Base-by-base conservation (phyloP, 1,140 invertebrate genomes). In the Frieseomelitta varia region DNA sequence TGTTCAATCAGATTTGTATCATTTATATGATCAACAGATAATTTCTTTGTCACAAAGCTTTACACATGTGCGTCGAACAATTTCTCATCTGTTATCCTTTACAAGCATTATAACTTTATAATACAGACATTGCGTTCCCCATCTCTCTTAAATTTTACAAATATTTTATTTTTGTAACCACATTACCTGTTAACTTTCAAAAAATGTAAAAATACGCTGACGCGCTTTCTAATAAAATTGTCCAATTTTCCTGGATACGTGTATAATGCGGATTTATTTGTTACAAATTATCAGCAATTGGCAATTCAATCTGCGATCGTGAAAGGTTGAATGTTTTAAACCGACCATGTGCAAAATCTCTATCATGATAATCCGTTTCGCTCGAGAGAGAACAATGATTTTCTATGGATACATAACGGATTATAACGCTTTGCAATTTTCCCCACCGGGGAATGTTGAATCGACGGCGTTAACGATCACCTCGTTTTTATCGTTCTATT, bases 391-490 rank as follows among this genome's bases (percentile, higher is more conserved):
- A 77, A 58, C 76, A 78, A 53, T 83, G 78, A 83, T 39, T 53
- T n/a, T 4, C 39, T 24, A 47, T 34, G n/a, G 55, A 69, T 58
- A 69, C 74, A 21, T 58, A 21, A 51, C 39, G 61, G 2, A n/a
- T 39, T 53, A 30, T 53, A 83, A 34, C 67, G 55, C 39, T n/a
- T 30, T 30, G 74, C 34, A 78, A 83, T 83, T 78, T 34, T 17
- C 69, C 27, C 27, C 15, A 24, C 30, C n/a, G 81, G 39, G 39
- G 6, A 69, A 83, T 68, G 39, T 17, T 69, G 58, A 69, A 78
- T 78, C 65, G 55, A 12, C 27, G 53, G 12, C 53, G 65, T 68
- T 65, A 78, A 83, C 81, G 81, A 78, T 83, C 19, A 47, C 65
- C 39, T 17, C 39, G 55, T 83, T 83, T 61, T 69, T 21, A 53